phyloP scores from a whole-genome alignment of 1,140 invertebrate species.

The Pachypeltis micranthus region DNA sequence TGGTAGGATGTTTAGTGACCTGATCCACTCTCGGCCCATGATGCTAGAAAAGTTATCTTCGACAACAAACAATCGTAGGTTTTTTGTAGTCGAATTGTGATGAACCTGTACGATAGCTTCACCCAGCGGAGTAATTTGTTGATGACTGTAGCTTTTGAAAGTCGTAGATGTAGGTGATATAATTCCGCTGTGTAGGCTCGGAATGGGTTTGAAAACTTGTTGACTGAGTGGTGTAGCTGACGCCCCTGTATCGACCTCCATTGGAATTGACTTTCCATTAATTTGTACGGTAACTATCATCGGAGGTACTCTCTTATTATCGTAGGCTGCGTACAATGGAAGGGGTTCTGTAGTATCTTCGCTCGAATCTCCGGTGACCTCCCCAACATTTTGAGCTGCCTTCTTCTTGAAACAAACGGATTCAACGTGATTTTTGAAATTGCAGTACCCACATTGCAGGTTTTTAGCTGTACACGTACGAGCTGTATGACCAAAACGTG shows the following conservation, averaged over 20 bases:
- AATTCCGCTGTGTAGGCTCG: background rate
- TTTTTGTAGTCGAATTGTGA: background rate
- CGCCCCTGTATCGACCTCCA: background rate
- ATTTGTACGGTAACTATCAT: background rate
- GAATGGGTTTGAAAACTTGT: background rate
- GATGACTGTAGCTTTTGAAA: background rate
- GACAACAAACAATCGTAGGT: background rate
- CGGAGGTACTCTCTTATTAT: background rate
- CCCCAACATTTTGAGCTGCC: background rate
- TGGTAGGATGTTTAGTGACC: background rate
- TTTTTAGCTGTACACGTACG: background rate
- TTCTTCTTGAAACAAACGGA: background rate
- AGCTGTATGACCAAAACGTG: background rate
- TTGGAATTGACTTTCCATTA: background rate
- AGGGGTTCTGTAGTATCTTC: background rate
- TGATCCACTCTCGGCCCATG: conserved; percentile 4
- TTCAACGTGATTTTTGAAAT: background rate
- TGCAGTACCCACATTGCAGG: background rate
- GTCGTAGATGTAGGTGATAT: background rate
- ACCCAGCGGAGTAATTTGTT: background rate
- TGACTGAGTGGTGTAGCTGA: background rate
- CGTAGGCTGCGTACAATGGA: background rate
- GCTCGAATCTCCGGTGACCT: background rate
- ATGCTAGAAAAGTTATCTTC: background rate
- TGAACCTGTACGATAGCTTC: background rate